Evolutionary conservation across 2,113 vertebrate species (phyloP), one percentile per base, ranked within the genome.

Genomic region (Anser brachyrhynchus): DNA sequence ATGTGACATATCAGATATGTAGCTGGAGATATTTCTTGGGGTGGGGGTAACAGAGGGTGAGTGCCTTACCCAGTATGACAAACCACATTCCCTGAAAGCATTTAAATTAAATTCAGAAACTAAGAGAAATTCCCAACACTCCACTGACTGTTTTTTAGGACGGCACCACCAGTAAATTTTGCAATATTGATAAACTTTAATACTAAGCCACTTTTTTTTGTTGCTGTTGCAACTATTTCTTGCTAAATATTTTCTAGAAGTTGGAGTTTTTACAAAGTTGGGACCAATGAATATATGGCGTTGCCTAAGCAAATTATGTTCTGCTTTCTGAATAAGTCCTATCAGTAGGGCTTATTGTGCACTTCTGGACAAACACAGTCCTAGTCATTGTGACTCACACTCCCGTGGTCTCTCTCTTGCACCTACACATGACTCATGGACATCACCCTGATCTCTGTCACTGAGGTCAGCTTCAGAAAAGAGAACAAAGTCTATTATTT

Each of bases 361-460:
- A 4, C 39, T 86, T 69, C 54, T 49, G 88, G 54, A 64, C 88
- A 90, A 86, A 72, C 65, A 17, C 0, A 5, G 64, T 21, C 49
- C 29, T 58, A 2, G n/a, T 86, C 9, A 13, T 39, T 55, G 4
- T 94, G 95, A 96, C 71, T 94, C 93, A 94, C 20, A 2, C 44
- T 71, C 92, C 49, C 18, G 26, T 80, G 92, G 81, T 91, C 51
- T 90, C 82, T 83, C 59, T 90, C 51, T 29, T 21, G 81, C 87
- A 94, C 86, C 90, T 96, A 39, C 80, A 72, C 41, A 17, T 96
- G 95, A 96, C 74, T 95, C 95, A 90, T 39, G 89, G 41, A 29
- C 78, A 85, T 58, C 74, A 82, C 71, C 35, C 90, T 66, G 73
- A 70, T 85, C 70, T 79, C 61, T 82, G 89, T 93, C 89, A 75